Evolutionary conservation across 1,140 invertebrate genomes (phyloP).

Genomic region (Meloidogyne exigua): DNA sequence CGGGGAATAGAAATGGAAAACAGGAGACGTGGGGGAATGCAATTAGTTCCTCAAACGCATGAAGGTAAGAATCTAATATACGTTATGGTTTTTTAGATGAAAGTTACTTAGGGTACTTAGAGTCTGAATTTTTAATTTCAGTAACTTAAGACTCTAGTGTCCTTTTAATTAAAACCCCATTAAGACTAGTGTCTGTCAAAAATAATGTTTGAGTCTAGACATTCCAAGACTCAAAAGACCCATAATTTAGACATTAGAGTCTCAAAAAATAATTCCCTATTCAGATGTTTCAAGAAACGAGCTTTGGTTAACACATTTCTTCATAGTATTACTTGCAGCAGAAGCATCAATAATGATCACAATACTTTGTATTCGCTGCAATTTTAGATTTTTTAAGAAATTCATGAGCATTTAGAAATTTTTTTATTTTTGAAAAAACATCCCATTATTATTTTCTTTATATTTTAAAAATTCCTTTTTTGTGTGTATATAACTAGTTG

Average conservation of each 20-base stretch:
- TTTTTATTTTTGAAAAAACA: not conserved
- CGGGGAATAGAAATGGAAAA: slow-evolving; percentile 8
- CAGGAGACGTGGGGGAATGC: slow-evolving; percentile 12
- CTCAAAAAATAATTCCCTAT: not conserved
- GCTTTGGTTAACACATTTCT: slow-evolving; percentile 25
- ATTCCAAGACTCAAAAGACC: too few species aligned
- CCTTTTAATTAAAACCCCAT: not conserved
- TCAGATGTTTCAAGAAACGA: slow-evolving; percentile 22
- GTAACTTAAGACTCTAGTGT: not conserved
- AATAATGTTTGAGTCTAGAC: too few species aligned
- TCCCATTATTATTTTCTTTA: not conserved
- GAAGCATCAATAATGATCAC: slow-evolving; percentile 21
- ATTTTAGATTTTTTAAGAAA: slow-evolving; percentile 25
- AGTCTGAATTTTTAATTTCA: not conserved
- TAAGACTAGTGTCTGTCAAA: too few species aligned
- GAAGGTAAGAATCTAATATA: slow-evolving; percentile 1
- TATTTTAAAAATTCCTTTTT: not conserved
- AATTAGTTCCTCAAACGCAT: not conserved
- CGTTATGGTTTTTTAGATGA: too few species aligned
- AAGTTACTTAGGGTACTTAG: not conserved
- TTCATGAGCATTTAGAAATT: slow-evolving; percentile 6
- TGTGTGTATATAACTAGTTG: not conserved
- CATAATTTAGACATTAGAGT: too few species aligned
- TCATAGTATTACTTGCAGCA: slow-evolving; percentile 23
- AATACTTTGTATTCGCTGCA: slow-evolving; percentile 28